Conservation (phyloP, 2,888 invertebrate species). For the Dasysyrphus albostriatus region DNA sequence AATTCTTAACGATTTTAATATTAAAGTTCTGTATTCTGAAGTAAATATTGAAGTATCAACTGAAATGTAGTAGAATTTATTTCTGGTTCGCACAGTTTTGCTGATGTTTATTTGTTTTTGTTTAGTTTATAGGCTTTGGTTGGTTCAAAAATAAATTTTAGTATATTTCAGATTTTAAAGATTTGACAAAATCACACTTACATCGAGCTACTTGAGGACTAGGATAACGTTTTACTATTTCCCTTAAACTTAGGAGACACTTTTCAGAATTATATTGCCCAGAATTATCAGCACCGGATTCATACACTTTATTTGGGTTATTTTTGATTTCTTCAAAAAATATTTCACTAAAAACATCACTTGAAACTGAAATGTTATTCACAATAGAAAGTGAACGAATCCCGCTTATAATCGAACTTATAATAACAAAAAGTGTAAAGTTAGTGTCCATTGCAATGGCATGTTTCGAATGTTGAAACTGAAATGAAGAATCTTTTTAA, state of each 20-base stretch:
- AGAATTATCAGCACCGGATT: background rate
- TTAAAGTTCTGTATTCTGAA: too few species aligned
- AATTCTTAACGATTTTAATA: too few species aligned
- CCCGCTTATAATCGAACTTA: background rate
- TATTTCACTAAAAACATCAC: constrained; percentile 39
- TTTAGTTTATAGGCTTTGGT: too few species aligned
- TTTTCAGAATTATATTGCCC: constrained; percentile 11
- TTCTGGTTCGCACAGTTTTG: too few species aligned
- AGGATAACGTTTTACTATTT: constrained; percentile 20
- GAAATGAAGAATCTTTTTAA: background rate
- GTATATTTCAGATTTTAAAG: too few species aligned
- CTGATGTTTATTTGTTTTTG: too few species aligned
- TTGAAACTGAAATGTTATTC: constrained; percentile 46
- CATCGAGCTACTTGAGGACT: constrained; percentile 27
- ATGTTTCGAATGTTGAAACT: background rate
- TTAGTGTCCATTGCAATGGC: background rate
- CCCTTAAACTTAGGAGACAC: constrained; percentile 16
- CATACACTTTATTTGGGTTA: constrained; percentile 5
- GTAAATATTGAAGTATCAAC: too few species aligned
- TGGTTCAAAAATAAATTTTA: too few species aligned
- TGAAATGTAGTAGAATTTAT: too few species aligned
- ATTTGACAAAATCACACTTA: constrained; percentile 9
- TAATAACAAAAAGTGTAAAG: background rate
- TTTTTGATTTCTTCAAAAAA: constrained; percentile 37
- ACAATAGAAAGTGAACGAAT: constrained; percentile 27